Base-by-base conservation (phyloP, 2,888 invertebrate genomes). In the Drosophila subquinaria region DNA sequence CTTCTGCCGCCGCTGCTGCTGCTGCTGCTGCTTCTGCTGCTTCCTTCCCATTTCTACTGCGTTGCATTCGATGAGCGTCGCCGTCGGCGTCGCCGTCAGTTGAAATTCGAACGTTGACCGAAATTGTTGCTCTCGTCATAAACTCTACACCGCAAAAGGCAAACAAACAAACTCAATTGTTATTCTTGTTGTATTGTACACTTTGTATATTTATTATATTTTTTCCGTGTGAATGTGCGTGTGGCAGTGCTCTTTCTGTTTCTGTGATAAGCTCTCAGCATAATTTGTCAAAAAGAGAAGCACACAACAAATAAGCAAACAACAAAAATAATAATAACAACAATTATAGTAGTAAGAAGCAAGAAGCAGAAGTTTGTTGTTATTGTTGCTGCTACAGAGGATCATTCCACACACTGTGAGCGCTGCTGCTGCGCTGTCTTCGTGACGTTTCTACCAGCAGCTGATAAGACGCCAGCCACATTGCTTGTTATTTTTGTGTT, bases 101-200 rank as follows among this genome's bases (percentile, higher is more conserved):
- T 85, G 88, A 82, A 77, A 76, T 81, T 73, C 81, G 82, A 78
- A 85, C 90, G 90, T 89, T 88, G 90, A 88, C 84, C 84, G 90
- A 82, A 88, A 80, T 82, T 82, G 90, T 85, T 83, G 80, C 65
- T 69, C 69, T 75, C 66, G 66, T 43, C 23, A 27, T 50, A 57
- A 59, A 17, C 53, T 55, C 27, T 42, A 61, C 68, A 60, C 40
- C 40, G 66, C 48, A 50, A 67, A 51, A 65, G 27, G 36, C 56
- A 48, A 52, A 69, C 63, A 17, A 35, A 30, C 6, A 53, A 45
- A 23, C 30, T 33, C 48, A 64, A 65, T 59, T 76, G 53, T 69
- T 47, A 35, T 52, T 48, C 9, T 56, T 55, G 55, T 42, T 62
- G 45, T 40, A 13, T 17, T 63, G 38, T 36, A 62, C 33, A 45